These are phyloP conservation scores for Colinus virginianus DNA, from an alignment of 2,113 vertebrate genomes.

Conservation along the genomic window DNA sequence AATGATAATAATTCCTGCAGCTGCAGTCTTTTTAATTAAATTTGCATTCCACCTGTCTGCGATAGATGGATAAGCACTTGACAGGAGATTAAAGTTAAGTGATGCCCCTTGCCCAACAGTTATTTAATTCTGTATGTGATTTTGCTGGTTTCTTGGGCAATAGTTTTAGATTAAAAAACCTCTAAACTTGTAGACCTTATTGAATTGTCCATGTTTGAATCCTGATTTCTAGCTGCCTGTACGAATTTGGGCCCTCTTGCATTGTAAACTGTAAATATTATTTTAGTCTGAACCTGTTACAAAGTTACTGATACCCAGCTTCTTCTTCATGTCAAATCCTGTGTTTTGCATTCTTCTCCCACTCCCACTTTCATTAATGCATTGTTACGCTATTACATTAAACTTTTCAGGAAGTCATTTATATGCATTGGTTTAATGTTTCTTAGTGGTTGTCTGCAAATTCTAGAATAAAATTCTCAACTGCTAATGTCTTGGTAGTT, in stretches of 20 bases:
- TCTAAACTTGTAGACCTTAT: not conserved
- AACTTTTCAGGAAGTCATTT: not conserved
- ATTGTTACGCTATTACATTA: not conserved
- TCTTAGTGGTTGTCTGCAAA: not conserved
- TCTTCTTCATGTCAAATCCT: not conserved
- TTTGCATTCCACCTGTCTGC: slow-evolving; percentile 28
- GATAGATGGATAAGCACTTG: slow-evolving; percentile 31
- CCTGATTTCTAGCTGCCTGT: not conserved
- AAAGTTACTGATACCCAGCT: fast-evolving
- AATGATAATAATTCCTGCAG: slow-evolving; percentile 12
- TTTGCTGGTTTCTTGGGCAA: not conserved
- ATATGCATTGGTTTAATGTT: not conserved
- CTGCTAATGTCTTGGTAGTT: not conserved
- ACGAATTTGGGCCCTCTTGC: not conserved
- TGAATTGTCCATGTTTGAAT: not conserved
- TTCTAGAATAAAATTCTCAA: not conserved
- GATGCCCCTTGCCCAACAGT: not conserved
- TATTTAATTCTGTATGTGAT: not conserved
- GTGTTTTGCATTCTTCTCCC: not conserved
- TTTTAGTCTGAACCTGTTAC: not conserved
- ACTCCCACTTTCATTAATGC: not conserved
- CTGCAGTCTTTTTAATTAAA: slow-evolving; percentile 56
- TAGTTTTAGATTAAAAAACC: not conserved
- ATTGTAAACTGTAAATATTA: not conserved
- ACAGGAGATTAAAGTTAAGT: slow-evolving; percentile 38